A percentile compares a stretch with the other conserved stretches of the same genome.
These are phyloP conservation scores for Pterophyllum scalare DNA, from an alignment of 2,113 vertebrate species.

Conservation along the genomic window DNA sequence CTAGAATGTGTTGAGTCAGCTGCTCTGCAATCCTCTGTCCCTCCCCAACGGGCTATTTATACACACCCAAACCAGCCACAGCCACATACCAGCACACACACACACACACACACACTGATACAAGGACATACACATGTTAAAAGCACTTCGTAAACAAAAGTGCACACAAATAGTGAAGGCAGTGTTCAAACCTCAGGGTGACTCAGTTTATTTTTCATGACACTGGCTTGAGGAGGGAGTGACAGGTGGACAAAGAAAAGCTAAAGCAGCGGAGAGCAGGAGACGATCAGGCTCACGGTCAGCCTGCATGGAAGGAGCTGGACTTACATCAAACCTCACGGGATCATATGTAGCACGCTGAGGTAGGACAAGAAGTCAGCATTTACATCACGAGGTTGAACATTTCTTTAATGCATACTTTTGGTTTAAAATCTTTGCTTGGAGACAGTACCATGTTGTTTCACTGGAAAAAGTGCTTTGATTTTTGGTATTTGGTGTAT, in stretches of 20 bases:
- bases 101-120: slow-evolving; percentile 9
- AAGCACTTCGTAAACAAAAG: slow-evolving; percentile 50
- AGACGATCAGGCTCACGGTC: slow-evolving; percentile 1
- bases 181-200: slow-evolving; percentile 4
- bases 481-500: not conserved
- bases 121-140: slow-evolving; percentile 21
- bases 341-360: slow-evolving; percentile 40
- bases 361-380: slow-evolving; percentile 48
- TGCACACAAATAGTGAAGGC: slow-evolving; percentile 23
- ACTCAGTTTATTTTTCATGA: not conserved
- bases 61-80: slow-evolving; percentile 58
- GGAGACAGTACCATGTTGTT: not conserved
- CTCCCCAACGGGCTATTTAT: slow-evolving; percentile 72
- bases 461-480: not conserved
- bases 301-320: slow-evolving; percentile 16
- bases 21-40: slow-evolving; percentile 58
- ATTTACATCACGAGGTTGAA: not conserved
- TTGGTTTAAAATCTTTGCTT: not conserved
- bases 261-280: slow-evolving; percentile 5
- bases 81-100: slow-evolving; percentile 14
- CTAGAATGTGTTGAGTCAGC: slow-evolving; percentile 81
- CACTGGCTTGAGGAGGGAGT: not conserved
- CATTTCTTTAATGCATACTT: not conserved
- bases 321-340: slow-evolving; percentile 13
- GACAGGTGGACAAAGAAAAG: not conserved